These are phyloP conservation scores for Drosophila nr. fundita DNA, from an alignment of 2,888 invertebrate species.

Conservation along the genomic window DNA sequence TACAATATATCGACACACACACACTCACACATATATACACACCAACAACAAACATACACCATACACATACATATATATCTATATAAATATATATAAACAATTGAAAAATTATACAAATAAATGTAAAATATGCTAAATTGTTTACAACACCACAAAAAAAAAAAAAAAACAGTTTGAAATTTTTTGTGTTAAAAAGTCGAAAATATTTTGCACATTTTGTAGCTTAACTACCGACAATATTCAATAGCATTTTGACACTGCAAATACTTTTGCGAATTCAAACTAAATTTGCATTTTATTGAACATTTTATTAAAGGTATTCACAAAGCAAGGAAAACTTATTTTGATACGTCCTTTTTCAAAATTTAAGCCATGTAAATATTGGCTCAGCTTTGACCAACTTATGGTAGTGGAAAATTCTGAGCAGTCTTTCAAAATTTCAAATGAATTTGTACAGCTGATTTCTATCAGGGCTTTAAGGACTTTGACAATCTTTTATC, in stretches of 20 bases:
- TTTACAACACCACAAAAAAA: constrained; percentile 59
- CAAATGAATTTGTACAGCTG: not conserved
- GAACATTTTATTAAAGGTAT: not conserved
- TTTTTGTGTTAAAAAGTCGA: not conserved
- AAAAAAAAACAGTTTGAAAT: constrained; percentile 1
- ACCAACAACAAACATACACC: constrained; percentile 12
- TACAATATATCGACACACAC: not conserved
- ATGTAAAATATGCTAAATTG: constrained; percentile 72
- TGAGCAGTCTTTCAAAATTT: not conserved
- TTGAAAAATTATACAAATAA: constrained; percentile 54
- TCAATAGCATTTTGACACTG: not conserved
- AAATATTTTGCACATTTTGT: not conserved
- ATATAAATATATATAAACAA: constrained; percentile 33
- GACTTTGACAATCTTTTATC: not conserved
- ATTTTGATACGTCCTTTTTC: not conserved
- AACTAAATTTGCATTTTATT: not conserved
- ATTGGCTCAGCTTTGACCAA: not conserved
- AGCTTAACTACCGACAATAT: not conserved
- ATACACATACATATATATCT: constrained; percentile 15
- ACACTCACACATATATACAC: not conserved
- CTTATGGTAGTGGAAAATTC: not conserved
- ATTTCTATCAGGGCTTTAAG: not conserved
- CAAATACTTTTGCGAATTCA: not conserved
- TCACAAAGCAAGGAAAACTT: not conserved
- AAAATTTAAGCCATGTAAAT: not conserved